phyloP scores from a whole-genome alignment of 2,797 vertebrate species.

The Peromyscus eremicus region DNA sequence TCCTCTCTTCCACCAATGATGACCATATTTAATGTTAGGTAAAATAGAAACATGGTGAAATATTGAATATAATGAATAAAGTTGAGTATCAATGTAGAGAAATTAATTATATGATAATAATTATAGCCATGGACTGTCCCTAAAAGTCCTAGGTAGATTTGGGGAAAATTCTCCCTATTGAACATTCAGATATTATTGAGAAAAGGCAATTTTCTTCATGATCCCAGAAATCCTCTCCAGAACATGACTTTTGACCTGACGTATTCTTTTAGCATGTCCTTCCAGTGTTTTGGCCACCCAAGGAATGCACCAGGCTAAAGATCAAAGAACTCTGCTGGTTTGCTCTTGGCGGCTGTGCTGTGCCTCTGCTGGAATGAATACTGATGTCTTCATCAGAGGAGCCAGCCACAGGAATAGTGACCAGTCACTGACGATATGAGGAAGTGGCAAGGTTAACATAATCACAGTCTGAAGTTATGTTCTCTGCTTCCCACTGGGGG shows the following conservation, averaged over 20 bases:
- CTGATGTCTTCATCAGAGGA: conserved; percentile 56
- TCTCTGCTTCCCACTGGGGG: neutral
- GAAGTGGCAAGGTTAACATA: neutral
- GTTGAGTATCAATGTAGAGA: neutral
- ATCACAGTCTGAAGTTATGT: neutral
- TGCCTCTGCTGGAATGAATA: conserved; percentile 72
- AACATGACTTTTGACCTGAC: conserved; percentile 73
- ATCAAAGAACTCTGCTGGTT: conserved; percentile 78
- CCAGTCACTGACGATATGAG: neutral
- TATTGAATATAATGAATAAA: neutral
- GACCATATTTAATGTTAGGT: neutral
- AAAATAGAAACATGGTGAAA: neutral
- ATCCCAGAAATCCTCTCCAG: conserved; percentile 62
- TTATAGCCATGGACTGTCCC: neutral
- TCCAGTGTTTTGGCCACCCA: conserved; percentile 75
- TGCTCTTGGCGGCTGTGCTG: conserved; percentile 66
- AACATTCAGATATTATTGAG: conserved; percentile 63
- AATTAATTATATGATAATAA: conserved; percentile 16
- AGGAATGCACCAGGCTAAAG: conserved; percentile 80
- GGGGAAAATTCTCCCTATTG: conserved; percentile 27
- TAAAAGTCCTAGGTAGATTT: conserved; percentile 28
- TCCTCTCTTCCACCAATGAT: neutral
- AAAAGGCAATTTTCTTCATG: conserved; percentile 66
- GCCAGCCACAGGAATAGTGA: conserved; percentile 35
- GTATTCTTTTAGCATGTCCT: conserved; percentile 69